Evolutionary conservation across 2,797 vertebrate genomes (phyloP).

Genomic region (Chromobotia macracanthus): DNA sequence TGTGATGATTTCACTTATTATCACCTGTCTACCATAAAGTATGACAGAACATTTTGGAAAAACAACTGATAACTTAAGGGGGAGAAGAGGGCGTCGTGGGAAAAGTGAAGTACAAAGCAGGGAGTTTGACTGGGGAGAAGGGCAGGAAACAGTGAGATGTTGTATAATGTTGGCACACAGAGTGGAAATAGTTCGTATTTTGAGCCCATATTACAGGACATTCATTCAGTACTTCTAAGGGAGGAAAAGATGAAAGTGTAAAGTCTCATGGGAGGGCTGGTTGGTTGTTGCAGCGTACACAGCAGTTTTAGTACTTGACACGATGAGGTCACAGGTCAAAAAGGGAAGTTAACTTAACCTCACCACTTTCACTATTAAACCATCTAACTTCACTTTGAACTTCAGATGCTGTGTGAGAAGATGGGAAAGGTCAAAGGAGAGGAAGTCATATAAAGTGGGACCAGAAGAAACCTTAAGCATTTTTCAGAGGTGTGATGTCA

Average conservation of each 20-base stretch:
- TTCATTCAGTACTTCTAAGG: not conserved
- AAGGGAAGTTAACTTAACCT: conserved; percentile 62
- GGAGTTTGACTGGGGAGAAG: not conserved
- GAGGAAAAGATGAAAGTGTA: conserved; percentile 18
- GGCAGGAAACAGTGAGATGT: conserved; percentile 23
- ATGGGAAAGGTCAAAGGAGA: not conserved
- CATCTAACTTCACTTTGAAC: conserved; percentile 48
- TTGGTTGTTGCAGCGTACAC: conserved; percentile 61
- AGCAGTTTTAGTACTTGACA: conserved; percentile 71
- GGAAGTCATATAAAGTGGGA: not conserved
- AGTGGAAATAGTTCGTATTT: conserved; percentile 26
- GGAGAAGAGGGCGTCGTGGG: not conserved
- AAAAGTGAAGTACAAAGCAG: conserved; percentile 5
- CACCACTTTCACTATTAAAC: conserved; percentile 28
- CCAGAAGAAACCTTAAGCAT: not conserved
- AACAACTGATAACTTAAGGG: not conserved
- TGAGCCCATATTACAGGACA: not conserved
- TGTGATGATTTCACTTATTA: not conserved
- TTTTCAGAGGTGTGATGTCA: conserved; percentile 15
- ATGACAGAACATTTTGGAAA: not conserved
- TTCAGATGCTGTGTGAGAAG: conserved; percentile 30
- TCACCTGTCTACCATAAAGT: not conserved
- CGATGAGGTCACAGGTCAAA: conserved; percentile 64
- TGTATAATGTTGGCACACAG: conserved; percentile 12
- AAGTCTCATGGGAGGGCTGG: conserved; percentile 55